A percentile compares a stretch with the other conserved stretches of the same genome.
phyloP scores from a whole-genome alignment of 1,140 invertebrate species.

The Carposina sasakii region DNA sequence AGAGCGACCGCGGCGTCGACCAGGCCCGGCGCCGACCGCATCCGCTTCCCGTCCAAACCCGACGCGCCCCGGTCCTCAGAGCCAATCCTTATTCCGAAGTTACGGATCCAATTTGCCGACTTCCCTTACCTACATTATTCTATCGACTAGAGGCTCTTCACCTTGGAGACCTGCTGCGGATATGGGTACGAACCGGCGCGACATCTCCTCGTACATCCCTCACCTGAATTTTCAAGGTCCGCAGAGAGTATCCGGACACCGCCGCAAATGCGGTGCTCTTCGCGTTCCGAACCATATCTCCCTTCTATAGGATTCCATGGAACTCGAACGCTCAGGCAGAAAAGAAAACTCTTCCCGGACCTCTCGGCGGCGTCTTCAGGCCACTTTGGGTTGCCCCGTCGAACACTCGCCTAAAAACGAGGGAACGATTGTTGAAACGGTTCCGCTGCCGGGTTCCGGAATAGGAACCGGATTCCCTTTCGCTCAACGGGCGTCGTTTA shows the following conservation, averaged over 20 bases:
- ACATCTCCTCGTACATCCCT: constrained; percentile 77
- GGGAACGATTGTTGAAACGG: constrained; percentile 77
- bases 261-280: constrained; percentile 82
- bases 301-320: constrained; percentile 83
- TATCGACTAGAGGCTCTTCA: constrained; percentile 91
- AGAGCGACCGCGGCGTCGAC: constrained; percentile 28
- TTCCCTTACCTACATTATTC: constrained; percentile 92
- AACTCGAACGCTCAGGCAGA: constrained; percentile 81
- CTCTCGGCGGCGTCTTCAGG: constrained; percentile 81
- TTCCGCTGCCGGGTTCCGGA: constrained; percentile 83
- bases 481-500: constrained; percentile 71
- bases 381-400: constrained; percentile 64
- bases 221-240: constrained; percentile 86
- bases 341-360: constrained; percentile 87
- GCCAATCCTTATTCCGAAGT: constrained; percentile 77
- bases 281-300: constrained; percentile 80
- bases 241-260: constrained; percentile 78
- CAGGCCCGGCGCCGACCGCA: constrained; percentile 59
- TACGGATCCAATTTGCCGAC: constrained; percentile 75
- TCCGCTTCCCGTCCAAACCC: constrained; percentile 73
- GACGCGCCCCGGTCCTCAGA: constrained; percentile 81
- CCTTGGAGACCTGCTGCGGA: constrained; percentile 92
- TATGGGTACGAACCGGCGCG: constrained; percentile 83
- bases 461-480: constrained; percentile 83
- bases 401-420: constrained; percentile 60